Evolutionary conservation across 2,113 vertebrate genomes (phyloP).

Genomic region (Otocyon megalotis): DNA sequence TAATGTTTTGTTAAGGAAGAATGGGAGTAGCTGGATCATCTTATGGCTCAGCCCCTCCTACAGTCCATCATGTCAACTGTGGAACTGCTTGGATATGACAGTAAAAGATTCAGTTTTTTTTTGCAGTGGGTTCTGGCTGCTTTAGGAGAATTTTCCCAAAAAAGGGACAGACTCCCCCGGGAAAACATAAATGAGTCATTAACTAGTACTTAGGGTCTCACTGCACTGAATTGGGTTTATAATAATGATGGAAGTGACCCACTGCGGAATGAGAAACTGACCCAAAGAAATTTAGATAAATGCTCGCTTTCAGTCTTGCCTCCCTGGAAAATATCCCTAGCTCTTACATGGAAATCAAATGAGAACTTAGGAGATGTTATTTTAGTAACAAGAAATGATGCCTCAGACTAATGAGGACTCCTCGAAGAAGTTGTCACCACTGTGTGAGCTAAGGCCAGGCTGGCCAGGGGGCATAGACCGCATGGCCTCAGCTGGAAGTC

Average conservation of each 20-base stretch:
- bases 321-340: conserved; percentile 35
- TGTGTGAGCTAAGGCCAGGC: not conserved
- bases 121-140: not conserved
- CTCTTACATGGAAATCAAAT: not conserved
- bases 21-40: not conserved
- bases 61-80: not conserved
- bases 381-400: conserved; percentile 23
- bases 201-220: not conserved
- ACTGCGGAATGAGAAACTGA: conserved; percentile 54
- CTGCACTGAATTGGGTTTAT: conserved; percentile 28
- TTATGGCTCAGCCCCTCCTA: not conserved
- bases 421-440: not conserved
- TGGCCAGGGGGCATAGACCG: not conserved
- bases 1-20: not conserved
- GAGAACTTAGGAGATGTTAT: not conserved
- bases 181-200: conserved; percentile 49
- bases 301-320: conserved; percentile 32
- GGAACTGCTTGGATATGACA: not conserved
- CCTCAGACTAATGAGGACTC: not conserved
- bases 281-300: conserved; percentile 64
- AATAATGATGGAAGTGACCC: conserved; percentile 50
- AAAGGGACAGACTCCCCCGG: conserved; percentile 22
- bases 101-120: not conserved
- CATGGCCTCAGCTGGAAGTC: not conserved
- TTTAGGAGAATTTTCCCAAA: not conserved